Conservation (phyloP, 1,140 invertebrate genomes). For the Globodera ellingtonae region DNA sequence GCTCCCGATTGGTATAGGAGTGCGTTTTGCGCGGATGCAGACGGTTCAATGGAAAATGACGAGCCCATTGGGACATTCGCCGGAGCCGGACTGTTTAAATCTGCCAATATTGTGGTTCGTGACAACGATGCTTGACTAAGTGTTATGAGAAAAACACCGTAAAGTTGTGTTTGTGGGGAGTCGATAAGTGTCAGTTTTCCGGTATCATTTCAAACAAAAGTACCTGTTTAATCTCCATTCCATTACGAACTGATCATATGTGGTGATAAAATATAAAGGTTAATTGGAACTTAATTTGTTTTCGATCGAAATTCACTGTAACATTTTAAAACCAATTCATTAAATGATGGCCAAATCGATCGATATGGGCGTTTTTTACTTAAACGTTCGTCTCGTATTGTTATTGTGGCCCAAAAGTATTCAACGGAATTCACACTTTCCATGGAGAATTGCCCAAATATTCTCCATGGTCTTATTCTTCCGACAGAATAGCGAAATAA, state of each 20-base stretch:
- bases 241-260: not conserved
- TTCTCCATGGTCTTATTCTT: not conserved
- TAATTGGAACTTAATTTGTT: too few relatives aligned
- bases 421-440: conserved; percentile 6
- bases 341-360: not conserved
- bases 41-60: not conserved
- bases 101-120: conserved; percentile 12
- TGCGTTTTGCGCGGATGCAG: not conserved
- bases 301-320: too few relatives aligned
- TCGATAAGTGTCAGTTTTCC: not conserved
- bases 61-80: conserved; percentile 18
- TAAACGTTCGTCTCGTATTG: not conserved
- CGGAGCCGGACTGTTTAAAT: conserved; percentile 10
- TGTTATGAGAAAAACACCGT: too few relatives aligned
- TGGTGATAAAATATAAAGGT: not conserved
- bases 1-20: conserved; percentile 24
- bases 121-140: conserved; percentile 18
- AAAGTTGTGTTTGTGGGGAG: too few relatives aligned
- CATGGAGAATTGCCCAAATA: not conserved
- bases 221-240: not conserved
- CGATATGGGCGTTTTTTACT: not conserved
- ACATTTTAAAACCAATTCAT: not conserved
- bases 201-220: not conserved
- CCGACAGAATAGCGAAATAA: not conserved
- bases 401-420: not conserved